These are phyloP conservation scores for Bombus consobrinus DNA, from an alignment of 1,140 invertebrate species.

Conservation along the genomic window DNA sequence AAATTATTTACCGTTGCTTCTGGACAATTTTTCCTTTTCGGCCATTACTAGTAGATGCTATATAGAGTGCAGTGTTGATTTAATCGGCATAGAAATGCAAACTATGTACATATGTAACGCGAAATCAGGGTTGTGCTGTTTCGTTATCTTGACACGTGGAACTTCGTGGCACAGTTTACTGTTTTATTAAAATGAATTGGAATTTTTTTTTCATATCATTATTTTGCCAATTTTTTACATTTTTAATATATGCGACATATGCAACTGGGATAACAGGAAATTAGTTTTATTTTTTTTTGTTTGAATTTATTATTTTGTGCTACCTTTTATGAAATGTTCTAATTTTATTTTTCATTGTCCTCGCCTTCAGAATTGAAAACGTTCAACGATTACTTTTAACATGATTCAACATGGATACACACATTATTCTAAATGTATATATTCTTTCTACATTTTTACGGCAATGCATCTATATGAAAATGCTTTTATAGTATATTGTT, in stretches of 20 bases:
- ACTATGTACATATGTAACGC: conserved; percentile 1
- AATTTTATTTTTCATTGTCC: too few species aligned
- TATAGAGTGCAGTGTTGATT: background rate
- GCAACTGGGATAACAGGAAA: background rate
- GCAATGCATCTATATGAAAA: background rate
- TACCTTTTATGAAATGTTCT: background rate
- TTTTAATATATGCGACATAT: background rate
- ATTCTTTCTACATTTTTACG: too few species aligned
- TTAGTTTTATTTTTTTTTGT: background rate
- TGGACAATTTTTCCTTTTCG: background rate
- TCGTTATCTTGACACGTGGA: conserved; percentile 14
- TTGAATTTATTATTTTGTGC: background rate
- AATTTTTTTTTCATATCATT: background rate
- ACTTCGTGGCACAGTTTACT: background rate
- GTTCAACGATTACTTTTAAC: too few species aligned
- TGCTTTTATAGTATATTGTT: background rate
- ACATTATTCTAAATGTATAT: too few species aligned
- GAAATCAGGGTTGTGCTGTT: conserved; percentile 25
- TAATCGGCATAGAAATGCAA: conserved; percentile 11
- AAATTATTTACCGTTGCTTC: background rate
- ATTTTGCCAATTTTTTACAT: background rate
- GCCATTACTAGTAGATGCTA: background rate
- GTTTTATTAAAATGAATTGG: conserved; percentile 3
- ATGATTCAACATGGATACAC: too few species aligned
- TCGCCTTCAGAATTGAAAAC: too few species aligned